These are phyloP conservation scores for Syngnathus typhle DNA, from an alignment of 2,113 vertebrate species.

Conservation along the genomic window DNA sequence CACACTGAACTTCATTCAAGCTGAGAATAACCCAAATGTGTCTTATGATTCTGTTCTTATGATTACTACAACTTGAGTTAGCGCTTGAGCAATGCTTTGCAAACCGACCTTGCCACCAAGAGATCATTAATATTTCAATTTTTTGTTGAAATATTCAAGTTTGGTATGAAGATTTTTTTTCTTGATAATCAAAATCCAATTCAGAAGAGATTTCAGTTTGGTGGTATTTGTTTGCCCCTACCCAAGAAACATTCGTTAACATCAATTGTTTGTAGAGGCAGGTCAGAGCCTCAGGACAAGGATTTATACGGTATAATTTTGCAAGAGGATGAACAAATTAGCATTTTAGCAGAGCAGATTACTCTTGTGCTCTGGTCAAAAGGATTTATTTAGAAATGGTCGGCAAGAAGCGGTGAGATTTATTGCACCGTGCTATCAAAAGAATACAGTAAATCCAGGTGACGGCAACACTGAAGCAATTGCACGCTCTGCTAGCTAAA, in stretches of 20 bases:
- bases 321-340: conserved; percentile 29
- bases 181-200: too few species aligned
- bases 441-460: conserved; percentile 29
- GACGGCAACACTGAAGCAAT: conserved; percentile 27
- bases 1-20: conserved; percentile 1
- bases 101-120: not conserved
- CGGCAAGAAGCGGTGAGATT: conserved; percentile 15
- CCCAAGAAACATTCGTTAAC: not conserved
- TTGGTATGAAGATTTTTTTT: too few species aligned
- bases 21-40: not conserved
- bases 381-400: conserved; percentile 20
- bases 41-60: not conserved
- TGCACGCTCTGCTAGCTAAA: conserved; percentile 15
- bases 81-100: not conserved
- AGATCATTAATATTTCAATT: not conserved
- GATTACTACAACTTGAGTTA: not conserved
- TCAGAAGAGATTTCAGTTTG: not conserved
- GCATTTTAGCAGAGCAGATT: conserved; percentile 31
- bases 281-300: conserved; percentile 15
- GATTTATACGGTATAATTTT: conserved; percentile 17
- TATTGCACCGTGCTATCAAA: conserved; percentile 14
- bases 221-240: not conserved
- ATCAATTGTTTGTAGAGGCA: conserved; percentile 5
- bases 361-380: conserved; percentile 31
- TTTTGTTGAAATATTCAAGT: not conserved